These are phyloP conservation scores for Pangasius krempfi DNA, from an alignment of 2,797 vertebrate species.

Conservation along the genomic window DNA sequence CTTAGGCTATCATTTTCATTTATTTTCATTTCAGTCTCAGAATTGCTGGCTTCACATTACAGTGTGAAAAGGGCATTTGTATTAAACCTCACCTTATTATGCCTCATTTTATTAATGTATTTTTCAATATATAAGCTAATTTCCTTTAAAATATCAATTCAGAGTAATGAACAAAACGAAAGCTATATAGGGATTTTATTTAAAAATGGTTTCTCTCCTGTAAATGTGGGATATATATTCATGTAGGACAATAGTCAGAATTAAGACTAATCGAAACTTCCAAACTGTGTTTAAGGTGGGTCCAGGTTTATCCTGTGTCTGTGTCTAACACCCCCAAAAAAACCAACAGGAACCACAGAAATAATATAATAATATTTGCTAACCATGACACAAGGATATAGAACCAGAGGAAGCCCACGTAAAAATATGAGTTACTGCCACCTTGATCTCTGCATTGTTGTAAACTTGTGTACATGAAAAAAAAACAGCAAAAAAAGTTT, in stretches of 20 bases:
- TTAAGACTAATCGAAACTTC: background rate
- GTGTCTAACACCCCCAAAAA: background rate
- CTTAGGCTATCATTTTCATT: background rate
- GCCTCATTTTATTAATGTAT: background rate
- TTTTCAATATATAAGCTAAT: slow-evolving; percentile 10
- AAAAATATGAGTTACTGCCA: background rate
- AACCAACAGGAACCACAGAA: background rate
- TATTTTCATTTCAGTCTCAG: slow-evolving; percentile 18
- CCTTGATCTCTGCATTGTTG: background rate
- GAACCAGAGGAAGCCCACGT: background rate
- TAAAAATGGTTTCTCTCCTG: background rate
- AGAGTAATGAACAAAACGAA: slow-evolving; percentile 2
- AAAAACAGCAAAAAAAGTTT: background rate
- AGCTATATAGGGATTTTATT: background rate
- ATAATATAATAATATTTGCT: background rate
- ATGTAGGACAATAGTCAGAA: background rate
- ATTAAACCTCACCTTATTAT: background rate
- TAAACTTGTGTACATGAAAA: background rate
- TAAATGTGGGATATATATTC: background rate
- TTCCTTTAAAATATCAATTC: slow-evolving; percentile 12
- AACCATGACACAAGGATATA: background rate
- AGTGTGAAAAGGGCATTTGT: slow-evolving; percentile 44
- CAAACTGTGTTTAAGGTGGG: background rate
- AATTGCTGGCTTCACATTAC: slow-evolving; percentile 39
- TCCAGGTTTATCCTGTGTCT: background rate